These are phyloP conservation scores for Agrochola litura DNA, from an alignment of 2,888 invertebrate species.

Conservation along the genomic window DNA sequence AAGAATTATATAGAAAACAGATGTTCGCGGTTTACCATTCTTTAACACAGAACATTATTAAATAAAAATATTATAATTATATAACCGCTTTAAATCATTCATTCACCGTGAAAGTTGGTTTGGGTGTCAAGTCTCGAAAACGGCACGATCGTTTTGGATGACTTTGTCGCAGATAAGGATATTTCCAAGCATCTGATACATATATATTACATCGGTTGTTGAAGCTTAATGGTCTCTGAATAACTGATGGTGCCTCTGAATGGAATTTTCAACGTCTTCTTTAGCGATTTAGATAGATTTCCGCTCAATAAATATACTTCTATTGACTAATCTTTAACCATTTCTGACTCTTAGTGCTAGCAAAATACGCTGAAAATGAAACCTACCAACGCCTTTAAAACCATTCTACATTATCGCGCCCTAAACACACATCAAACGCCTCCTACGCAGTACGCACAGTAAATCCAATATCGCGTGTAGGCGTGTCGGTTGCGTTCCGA, in stretches of 20 bases:
- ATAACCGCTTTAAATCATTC: no score
- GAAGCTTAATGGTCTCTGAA: not conserved
- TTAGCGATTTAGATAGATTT: not conserved
- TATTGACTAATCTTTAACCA: not conserved
- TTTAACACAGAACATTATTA: constrained; percentile 9
- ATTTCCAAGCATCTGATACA: constrained; percentile 12
- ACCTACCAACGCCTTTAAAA: constrained; percentile 5
- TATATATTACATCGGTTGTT: constrained; percentile 10
- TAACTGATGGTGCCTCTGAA: not conserved
- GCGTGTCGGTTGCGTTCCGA: constrained; percentile 70
- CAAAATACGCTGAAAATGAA: constrained; percentile 6
- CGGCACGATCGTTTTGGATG: constrained; percentile 33
- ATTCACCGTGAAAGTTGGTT: constrained; percentile 53
- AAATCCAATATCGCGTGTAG: constrained; percentile 73
- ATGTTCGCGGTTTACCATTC: constrained; percentile 1
- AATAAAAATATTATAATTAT: no score
- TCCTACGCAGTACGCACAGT: constrained; percentile 57
- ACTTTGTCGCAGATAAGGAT: constrained; percentile 43
- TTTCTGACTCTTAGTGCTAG: not conserved
- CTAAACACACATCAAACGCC: constrained; percentile 39
- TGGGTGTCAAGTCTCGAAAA: constrained; percentile 39
- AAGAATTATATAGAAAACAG: not conserved
- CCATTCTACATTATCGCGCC: constrained; percentile 17
- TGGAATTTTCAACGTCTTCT: not conserved
- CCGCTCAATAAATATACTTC: not conserved